phyloP scores from a whole-genome alignment of 1,140 invertebrate species.

The Thaumetopoea pityocampa region DNA sequence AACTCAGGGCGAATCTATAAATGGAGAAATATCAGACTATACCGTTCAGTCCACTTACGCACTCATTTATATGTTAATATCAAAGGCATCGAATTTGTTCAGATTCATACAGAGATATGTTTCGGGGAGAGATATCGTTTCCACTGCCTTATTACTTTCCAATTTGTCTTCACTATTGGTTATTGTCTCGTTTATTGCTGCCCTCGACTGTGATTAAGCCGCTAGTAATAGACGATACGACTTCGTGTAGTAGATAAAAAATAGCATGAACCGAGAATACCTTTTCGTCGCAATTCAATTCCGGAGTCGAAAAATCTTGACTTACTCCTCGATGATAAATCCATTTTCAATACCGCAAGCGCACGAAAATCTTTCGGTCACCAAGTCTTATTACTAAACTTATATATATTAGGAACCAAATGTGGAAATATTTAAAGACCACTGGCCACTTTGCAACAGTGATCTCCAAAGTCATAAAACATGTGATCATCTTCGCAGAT shows the following conservation, averaged over 20 bases:
- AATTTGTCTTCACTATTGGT: conserved; percentile 71
- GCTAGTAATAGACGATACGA: conserved; percentile 34
- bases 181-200: conserved; percentile 63
- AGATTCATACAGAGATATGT: conserved; percentile 68
- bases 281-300: conserved; percentile 69
- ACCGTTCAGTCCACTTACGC: conserved; percentile 62
- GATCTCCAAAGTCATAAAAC: conserved; percentile 47
- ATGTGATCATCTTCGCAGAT: conserved; percentile 73
- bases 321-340: conserved; percentile 71
- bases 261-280: conserved; percentile 30
- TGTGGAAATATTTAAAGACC: conserved; percentile 37
- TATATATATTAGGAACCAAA: conserved; percentile 24
- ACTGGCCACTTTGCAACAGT: conserved; percentile 47
- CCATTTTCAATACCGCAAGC: conserved; percentile 50
- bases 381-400: conserved; percentile 17
- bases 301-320: conserved; percentile 75
- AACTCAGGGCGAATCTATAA: conserved; percentile 31
- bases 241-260: conserved; percentile 10
- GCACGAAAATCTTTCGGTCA: conserved; percentile 25
- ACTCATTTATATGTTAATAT: conserved; percentile 75
- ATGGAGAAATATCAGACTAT: conserved; percentile 32
- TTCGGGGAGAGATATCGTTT: conserved; percentile 69
- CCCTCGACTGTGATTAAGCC: conserved; percentile 28
- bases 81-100: conserved; percentile 47
- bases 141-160: conserved; percentile 75